Evolutionary conservation across 2,797 vertebrate genomes (phyloP), one percentile per base, ranked within the genome.

Genomic region (Sebastes nivosus): DNA sequence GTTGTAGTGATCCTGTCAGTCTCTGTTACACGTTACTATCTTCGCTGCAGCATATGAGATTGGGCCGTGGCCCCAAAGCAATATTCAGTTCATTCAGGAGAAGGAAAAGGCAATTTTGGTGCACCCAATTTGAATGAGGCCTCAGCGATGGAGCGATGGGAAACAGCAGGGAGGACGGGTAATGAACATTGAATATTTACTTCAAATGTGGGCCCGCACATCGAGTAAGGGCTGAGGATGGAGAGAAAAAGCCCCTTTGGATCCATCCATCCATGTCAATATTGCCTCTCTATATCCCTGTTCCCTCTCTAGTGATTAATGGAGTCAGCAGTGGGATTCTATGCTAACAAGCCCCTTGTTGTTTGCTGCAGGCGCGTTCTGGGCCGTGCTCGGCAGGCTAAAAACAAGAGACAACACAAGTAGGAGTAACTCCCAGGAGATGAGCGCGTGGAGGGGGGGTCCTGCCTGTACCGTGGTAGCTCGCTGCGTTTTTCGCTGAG

Each of bases 261-360:
- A 90, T 93, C 90, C 94, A 95, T 95, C 94, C 91, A 94, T 95
- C 92, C 93, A 85, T 90, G 93, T 93, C 89, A 90, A 91, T 88
- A 92, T 89, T 88, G 85, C 78, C 82, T 91, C 88, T 91, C 87
- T 80, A 79, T 75, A 90, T 91, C 89, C 85, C 63, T 87, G 91
- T 89, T 90, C 92, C 55, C 91, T 91, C 87, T 93, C 80, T 72
- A 52, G 90, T 96, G 96, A 97, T 97, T 96, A 96, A 97, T 91
- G 93, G 93, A 0, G 52, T 88, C 88, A 94, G 93, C 91, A 27
- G 86, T 84, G 80, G 72, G 77, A 92, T 92, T 93, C 90, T 94
- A 93, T 95, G 93, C 94, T 96, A 95, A 96, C 94, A 96, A 96
- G 95, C 92, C 88, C 92, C 94, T 91, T 87, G 93, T 92, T 94